Percentiles rank a stretch among this genome's conserved stretches.
Evolutionary conservation across 2,113 vertebrate species (phyloP).

Genomic region (Hypomesus transpacificus): DNA sequence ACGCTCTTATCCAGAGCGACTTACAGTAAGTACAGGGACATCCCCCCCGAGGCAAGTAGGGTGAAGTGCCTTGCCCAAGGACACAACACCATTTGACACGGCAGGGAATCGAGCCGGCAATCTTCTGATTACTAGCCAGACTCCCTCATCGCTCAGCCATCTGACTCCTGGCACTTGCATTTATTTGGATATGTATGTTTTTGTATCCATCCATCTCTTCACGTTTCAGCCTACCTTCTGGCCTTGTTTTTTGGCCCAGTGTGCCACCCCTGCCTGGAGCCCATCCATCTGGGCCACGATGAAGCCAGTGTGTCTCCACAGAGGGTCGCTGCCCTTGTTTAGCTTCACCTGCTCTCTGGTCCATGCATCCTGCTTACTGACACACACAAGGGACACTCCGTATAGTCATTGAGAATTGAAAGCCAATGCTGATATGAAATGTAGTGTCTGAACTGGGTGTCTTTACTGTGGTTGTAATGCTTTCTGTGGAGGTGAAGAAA

Average conservation of each 20-base stretch:
- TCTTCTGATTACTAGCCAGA: too few relatives aligned
- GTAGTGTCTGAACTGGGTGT: too few relatives aligned
- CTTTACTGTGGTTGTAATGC: too few relatives aligned
- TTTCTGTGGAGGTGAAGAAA: too few relatives aligned
- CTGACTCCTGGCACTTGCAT: too few relatives aligned
- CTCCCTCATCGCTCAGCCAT: too few relatives aligned
- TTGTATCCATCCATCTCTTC: neutral
- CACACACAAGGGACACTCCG: neutral
- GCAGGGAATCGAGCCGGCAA: too few relatives aligned
- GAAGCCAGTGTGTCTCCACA: slow-evolving; percentile 84
- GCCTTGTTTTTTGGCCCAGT: slow-evolving; percentile 74
- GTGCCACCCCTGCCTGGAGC: slow-evolving; percentile 76
- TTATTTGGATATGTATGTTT: neutral
- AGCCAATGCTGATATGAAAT: neutral
- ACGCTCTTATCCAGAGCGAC: too few relatives aligned
- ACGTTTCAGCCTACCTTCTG: slow-evolving; percentile 62
- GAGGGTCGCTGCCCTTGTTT: slow-evolving; percentile 68
- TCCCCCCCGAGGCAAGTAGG: too few relatives aligned
- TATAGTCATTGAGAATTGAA: slow-evolving; percentile 28
- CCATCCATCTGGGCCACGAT: slow-evolving; percentile 84
- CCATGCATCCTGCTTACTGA: slow-evolving; percentile 84
- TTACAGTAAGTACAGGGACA: too few relatives aligned
- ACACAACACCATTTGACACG: too few relatives aligned
- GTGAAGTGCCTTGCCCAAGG: too few relatives aligned
- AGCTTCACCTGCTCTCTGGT: slow-evolving; percentile 76